Evolutionary conservation across 2,797 vertebrate species (phyloP), one percentile per base, ranked within the genome.

Genomic region (Danio kyathit): DNA sequence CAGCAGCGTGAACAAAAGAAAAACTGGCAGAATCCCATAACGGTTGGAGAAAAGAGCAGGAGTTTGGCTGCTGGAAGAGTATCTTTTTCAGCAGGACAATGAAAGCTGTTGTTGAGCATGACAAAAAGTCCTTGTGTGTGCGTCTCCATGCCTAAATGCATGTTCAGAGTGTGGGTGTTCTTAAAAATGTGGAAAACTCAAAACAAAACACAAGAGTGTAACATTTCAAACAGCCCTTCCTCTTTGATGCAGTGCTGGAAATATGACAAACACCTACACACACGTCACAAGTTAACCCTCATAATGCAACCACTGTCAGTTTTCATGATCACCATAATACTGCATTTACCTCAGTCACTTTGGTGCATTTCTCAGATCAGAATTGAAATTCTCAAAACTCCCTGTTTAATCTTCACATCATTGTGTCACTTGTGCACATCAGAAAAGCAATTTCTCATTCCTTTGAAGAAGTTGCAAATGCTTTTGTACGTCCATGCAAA

Each of bases 101-200:
- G 76, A 64, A 79, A 72, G 66, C 63, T 75, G 76, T 81, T 81
- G 56, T 79, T 56, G 44, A 60, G 51, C 17, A 65, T 10, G 8
- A 85, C 54, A 70, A 57, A 57, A 63, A 29, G n/a, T 69, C 44
- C 74, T 76, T 83, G 74, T 85, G 70, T 57, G 43, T 40, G 57
- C 46, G 17, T 38, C 57, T 29, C 19, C 40, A 16, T 21, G 49
- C 71, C 40, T 51, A 67, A 80, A 80, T 52, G 44, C 64, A 81
- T 44, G 13, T 3, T 71, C 49, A 43, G 48, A 59, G 60, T 12
- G 70, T 73, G 21, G 56, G 70, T 38, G 65, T 59, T 52, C 40
- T 21, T n/a, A 77, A 65, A 66, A 81, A 77, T 76, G 56, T 13
- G 17, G 10, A 57, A 60, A 54, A 66, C 46, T 29, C 72, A 71